Base-by-base conservation (phyloP, 2,888 invertebrate species). In the Drosophila mayaguana region DNA sequence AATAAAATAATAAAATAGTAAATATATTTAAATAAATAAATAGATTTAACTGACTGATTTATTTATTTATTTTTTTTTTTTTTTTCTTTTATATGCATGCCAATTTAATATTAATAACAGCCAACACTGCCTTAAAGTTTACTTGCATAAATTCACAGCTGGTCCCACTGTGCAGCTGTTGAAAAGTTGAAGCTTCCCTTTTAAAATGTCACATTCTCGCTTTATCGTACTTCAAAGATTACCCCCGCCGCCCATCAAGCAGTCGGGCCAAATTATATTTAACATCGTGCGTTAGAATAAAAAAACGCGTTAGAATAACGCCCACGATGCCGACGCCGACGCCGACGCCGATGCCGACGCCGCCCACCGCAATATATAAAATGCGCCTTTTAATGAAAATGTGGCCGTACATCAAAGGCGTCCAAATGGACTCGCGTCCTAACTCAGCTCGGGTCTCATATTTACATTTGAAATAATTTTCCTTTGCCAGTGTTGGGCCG, bases 191-290 rank as follows among this genome's bases (percentile, higher is more conserved):
- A 60, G 46, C 59, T 45, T 18, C 54, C 54, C 38, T 50, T 60
- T 51, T 56, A 63, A 75, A 78, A 65, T 72, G 64, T 62, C 64
- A 48, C 68, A 64, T 45, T 64, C 34, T 61, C 59, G 50, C 43
- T 50, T 73, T 77, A 50, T 45, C 42, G 50, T 38, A 75, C 79
- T 76, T 78, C 78, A 78, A 78, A 79, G 78, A 54, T 16, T 32
- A 34, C 20, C 53, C 36, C 11, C 25, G 7, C 16, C 9, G 7
- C 43, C 1, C 50, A 18, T 16, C 56, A 55, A 63, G 46, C n/a
- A 55, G 51, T 68, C 72, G 50, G 40, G 48, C 25, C 40, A 64
- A 78, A 78, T 78, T 76, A 72, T 56, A 50, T 61, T 78, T 72
- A 32, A 22, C 48, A 50, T 46, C 11, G 68, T 55, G 51, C 63